A percentile compares a stretch with the other conserved stretches of the same genome.
phyloP scores from a whole-genome alignment of 1,140 invertebrate genomes.

The Ceratosolen solmsi region DNA sequence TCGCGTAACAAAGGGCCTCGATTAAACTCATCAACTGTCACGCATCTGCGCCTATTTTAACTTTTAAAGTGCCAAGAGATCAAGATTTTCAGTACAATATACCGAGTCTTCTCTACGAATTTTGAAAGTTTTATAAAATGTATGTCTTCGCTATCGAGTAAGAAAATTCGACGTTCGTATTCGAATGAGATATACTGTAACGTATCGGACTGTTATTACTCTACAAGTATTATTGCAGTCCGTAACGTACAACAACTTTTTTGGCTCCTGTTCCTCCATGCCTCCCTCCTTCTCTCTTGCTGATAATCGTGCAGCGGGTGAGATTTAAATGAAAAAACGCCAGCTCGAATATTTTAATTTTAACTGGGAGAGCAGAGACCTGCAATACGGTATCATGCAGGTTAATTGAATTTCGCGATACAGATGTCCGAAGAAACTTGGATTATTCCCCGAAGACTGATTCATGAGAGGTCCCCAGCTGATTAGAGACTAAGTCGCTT shows the following conservation, averaged over 20 bases:
- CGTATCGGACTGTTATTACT: too few species aligned
- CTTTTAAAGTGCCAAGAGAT: too few species aligned
- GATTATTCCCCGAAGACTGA: background rate
- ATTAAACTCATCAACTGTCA: too few species aligned
- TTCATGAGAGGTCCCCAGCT: background rate
- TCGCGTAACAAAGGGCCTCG: too few species aligned
- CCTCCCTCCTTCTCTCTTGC: background rate
- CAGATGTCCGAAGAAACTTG: background rate
- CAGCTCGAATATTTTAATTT: background rate
- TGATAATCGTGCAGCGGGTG: background rate
- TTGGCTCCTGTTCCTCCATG: background rate
- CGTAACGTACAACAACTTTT: background rate
- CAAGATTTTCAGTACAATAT: too few species aligned
- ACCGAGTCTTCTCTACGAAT: too few species aligned
- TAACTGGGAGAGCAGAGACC: background rate
- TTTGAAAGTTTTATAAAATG: too few species aligned
- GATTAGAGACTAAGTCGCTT: constrained; percentile 10
- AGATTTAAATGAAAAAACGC: background rate
- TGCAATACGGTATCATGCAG: background rate
- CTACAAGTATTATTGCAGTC: too few species aligned
- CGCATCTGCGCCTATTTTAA: too few species aligned
- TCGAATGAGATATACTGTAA: too few species aligned
- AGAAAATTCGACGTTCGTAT: too few species aligned
- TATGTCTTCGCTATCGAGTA: too few species aligned
- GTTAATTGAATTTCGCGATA: constrained; percentile 36